Percentiles rank a stretch among this genome's conserved stretches.
phyloP scores from a whole-genome alignment of 1,140 invertebrate species.

The Helicoverpa armigera region DNA sequence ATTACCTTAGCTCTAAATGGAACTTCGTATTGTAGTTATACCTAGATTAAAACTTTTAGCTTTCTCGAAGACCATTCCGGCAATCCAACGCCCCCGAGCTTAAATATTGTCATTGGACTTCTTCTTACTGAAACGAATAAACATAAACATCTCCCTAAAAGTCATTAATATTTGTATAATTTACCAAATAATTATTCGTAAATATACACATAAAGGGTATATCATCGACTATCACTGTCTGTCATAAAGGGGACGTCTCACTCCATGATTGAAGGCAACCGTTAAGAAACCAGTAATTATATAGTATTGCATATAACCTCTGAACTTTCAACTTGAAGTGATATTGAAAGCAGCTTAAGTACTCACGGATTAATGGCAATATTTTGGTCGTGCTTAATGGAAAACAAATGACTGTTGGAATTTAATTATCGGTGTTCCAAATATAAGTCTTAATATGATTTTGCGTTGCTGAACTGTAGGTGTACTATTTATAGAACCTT shows the following conservation, averaged over 20 bases:
- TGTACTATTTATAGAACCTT: too few species aligned
- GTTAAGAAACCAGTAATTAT: conserved; percentile 34
- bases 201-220: neutral
- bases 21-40: too few species aligned
- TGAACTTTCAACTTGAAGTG: conserved; percentile 4
- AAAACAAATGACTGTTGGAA: conserved; percentile 2
- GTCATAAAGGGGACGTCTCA: conserved; percentile 11
- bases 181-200: too few species aligned
- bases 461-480: too few species aligned
- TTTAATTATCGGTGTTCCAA: neutral
- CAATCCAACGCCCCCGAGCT: too few species aligned
- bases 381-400: neutral
- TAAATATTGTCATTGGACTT: too few species aligned
- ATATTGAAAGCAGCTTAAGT: conserved; percentile 2
- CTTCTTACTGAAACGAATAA: too few species aligned
- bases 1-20: too few species aligned
- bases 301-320: neutral
- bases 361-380: conserved; percentile 9
- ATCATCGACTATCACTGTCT: conserved; percentile 7
- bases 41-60: too few species aligned
- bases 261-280: conserved; percentile 3
- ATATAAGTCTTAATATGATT: neutral
- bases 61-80: too few species aligned
- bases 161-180: too few species aligned
- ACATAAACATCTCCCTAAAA: too few species aligned